These are phyloP conservation scores for Montipora efflorescens DNA, from an alignment of 64 coral and sea anemone genomes.

Conservation along the genomic window DNA sequence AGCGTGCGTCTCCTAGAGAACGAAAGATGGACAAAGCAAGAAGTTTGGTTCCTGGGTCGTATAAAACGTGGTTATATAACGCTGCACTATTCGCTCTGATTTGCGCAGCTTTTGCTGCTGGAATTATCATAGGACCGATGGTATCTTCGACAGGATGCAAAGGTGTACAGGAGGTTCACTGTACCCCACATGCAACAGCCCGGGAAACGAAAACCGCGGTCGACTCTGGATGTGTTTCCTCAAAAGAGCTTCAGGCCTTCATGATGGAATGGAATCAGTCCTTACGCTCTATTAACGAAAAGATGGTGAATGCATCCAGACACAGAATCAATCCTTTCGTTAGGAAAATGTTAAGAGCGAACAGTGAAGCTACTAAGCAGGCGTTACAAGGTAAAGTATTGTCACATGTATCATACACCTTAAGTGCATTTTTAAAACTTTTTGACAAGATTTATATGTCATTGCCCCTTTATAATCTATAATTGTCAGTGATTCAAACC, in stretches of 20 bases:
- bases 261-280: not conserved
- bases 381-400: slow-evolving; percentile 10
- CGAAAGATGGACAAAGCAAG: not conserved
- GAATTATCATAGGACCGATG: slow-evolving; percentile 12
- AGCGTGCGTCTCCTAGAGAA: not conserved
- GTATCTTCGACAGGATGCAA: slow-evolving; percentile 8
- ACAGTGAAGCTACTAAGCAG: not conserved
- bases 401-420: not conserved
- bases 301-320: slow-evolving; percentile 18
- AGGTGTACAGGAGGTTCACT: not conserved
- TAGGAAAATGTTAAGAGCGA: not conserved
- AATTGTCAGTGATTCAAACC: not conserved
- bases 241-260: not conserved
- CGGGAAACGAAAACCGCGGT: not conserved
- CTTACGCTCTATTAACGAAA: not conserved
- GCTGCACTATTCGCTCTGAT: slow-evolving; percentile 26
- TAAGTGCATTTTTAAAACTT: not conserved
- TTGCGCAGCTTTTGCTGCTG: slow-evolving; percentile 25
- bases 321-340: slow-evolving; percentile 7
- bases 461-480: not conserved
- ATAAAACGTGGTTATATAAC: slow-evolving; percentile 34
- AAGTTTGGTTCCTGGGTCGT: not conserved
- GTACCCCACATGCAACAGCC: not conserved
- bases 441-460: no score
- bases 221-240: not conserved